These are phyloP conservation scores for Chloropsis hardwickii DNA, from an alignment of 2,113 vertebrate genomes.

Conservation along the genomic window DNA sequence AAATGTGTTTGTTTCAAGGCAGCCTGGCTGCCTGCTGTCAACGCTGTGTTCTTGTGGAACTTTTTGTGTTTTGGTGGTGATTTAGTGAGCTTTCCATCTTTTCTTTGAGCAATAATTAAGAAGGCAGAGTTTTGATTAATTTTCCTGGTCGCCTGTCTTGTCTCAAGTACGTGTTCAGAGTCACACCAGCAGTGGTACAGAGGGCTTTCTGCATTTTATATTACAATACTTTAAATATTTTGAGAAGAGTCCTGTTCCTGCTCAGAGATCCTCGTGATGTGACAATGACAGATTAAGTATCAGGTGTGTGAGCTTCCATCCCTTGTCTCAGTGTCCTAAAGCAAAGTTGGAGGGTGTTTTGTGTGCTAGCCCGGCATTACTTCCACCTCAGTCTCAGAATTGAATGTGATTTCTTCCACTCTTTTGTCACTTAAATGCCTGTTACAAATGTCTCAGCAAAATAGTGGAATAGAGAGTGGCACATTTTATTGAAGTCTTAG, in stretches of 20 bases:
- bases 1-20: constrained; percentile 26
- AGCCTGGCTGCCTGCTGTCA: background rate
- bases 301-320: background rate
- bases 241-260: background rate
- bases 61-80: background rate
- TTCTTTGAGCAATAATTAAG: constrained; percentile 7
- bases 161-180: background rate
- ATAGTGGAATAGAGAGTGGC: background rate
- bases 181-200: background rate
- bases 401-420: background rate
- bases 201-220: background rate
- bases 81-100: background rate
- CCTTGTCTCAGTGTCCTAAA: background rate
- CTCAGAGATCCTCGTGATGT: background rate
- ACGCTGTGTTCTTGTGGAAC: background rate
- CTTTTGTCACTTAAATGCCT: background rate
- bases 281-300: background rate
- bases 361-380: background rate
- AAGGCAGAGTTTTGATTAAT: background rate
- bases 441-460: background rate
- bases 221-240: background rate
- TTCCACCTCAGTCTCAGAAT: background rate
- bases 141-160: background rate
- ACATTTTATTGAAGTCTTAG: background rate
- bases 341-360: background rate